Conservation (phyloP, 2,797 vertebrate genomes). For the Cercopithecus petaurista region DNA sequence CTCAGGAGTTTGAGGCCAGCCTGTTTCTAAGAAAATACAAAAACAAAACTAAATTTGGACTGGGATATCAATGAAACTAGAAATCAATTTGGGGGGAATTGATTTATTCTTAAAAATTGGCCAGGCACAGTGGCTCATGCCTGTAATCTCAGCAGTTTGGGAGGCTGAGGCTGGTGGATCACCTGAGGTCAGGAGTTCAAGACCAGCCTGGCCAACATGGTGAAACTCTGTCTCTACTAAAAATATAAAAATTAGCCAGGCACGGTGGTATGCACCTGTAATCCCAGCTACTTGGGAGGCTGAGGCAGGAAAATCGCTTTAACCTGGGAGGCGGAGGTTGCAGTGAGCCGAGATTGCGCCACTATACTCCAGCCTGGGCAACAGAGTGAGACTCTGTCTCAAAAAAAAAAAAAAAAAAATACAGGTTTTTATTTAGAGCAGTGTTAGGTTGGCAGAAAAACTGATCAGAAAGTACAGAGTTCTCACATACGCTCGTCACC, state of each 20-base stretch:
- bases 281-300: no score
- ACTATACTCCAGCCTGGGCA: no score
- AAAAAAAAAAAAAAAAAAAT: no score
- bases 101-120: not conserved
- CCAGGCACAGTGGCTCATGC: not conserved
- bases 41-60: not conserved
- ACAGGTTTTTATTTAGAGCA: not conserved
- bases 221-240: not conserved
- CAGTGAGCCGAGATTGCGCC: no score
- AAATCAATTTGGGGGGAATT: slow-evolving; percentile 9
- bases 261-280: not conserved
- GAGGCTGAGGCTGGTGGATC: not conserved
- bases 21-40: not conserved
- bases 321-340: no score
- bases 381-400: no score
- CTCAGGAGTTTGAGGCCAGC: not conserved
- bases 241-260: not conserved
- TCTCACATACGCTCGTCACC: not conserved
- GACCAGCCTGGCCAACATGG: not conserved
- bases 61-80: not conserved
- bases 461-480: not conserved
- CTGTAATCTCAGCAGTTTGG: not conserved
- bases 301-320: no score
- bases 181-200: not conserved
- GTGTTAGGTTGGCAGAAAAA: not conserved